phyloP scores from a whole-genome alignment of 2,113 vertebrate genomes.

The Petrocephalus microphthalmus region DNA sequence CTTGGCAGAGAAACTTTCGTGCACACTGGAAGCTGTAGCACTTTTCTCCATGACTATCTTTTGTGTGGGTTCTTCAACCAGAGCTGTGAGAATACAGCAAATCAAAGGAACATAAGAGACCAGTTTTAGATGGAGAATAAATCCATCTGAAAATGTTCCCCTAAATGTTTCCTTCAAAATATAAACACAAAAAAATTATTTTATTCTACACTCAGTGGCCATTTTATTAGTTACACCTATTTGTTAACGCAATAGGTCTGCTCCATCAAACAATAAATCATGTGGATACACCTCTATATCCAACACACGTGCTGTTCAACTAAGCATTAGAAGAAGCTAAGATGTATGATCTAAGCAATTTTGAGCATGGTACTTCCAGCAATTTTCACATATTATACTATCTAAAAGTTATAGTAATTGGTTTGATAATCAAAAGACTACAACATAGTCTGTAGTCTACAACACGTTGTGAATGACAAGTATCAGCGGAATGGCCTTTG shows the following conservation, averaged over 20 bases:
- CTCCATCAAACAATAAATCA: background rate
- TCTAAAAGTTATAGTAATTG: background rate
- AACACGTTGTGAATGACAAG: too few species aligned
- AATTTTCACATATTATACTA: background rate
- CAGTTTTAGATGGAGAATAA: constrained; percentile 17
- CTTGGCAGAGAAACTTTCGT: constrained; percentile 75
- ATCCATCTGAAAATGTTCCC: constrained; percentile 11
- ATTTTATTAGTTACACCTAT: background rate
- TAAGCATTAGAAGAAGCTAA: background rate
- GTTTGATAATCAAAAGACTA: background rate
- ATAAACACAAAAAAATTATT: constrained; percentile 40
- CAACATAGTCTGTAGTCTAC: too few species aligned
- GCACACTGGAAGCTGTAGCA: constrained; percentile 72
- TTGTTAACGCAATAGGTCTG: background rate
- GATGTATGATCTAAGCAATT: background rate
- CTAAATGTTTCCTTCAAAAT: constrained; percentile 5
- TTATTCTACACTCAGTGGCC: background rate
- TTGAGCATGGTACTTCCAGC: background rate
- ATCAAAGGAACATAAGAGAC: constrained; percentile 40
- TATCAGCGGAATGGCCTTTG: too few species aligned
- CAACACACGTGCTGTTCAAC: background rate
- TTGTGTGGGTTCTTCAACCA: constrained; percentile 84
- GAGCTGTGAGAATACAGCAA: constrained; percentile 68
- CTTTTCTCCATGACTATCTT: constrained; percentile 78
- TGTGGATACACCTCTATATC: background rate